These are phyloP conservation scores for Paratilapia polleni DNA, from an alignment of 2,113 vertebrate species.

Conservation along the genomic window DNA sequence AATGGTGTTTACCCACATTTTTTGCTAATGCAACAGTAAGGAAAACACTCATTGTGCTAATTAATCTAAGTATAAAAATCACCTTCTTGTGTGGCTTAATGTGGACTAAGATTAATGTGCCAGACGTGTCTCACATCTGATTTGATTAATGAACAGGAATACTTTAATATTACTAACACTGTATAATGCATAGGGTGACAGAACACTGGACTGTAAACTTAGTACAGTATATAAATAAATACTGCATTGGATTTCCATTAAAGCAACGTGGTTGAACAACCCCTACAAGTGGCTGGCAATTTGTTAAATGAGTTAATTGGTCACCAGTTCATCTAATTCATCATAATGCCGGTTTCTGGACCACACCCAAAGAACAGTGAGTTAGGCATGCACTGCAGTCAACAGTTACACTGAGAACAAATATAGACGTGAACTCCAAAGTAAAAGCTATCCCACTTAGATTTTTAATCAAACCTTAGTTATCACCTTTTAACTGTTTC, in stretches of 20 bases:
- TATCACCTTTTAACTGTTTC: background rate
- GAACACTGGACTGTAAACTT: constrained; percentile 40
- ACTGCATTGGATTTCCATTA: constrained; percentile 74
- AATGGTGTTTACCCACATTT: background rate
- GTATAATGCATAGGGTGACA: constrained; percentile 41
- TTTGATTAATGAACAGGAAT: constrained; percentile 65
- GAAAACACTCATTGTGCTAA: constrained; percentile 25
- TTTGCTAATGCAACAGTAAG: constrained; percentile 1
- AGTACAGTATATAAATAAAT: constrained; percentile 65
- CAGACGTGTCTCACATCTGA: constrained; percentile 47
- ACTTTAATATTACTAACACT: constrained; percentile 45
- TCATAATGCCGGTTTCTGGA: constrained; percentile 74
- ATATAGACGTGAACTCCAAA: constrained; percentile 18
- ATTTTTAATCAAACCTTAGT: constrained; percentile 36
- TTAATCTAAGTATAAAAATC: constrained; percentile 29
- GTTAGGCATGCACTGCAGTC: constrained; percentile 46
- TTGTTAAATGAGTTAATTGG: constrained; percentile 79
- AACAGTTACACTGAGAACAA: constrained; percentile 47
- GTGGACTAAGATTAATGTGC: constrained; percentile 59
- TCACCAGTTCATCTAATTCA: constrained; percentile 76
- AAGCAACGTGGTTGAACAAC: constrained; percentile 75
- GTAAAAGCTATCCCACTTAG: constrained; percentile 17
- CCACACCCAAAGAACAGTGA: constrained; percentile 72
- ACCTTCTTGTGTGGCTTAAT: constrained; percentile 23
- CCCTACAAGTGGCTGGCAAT: constrained; percentile 71